Conservation (phyloP, 2,888 invertebrate genomes). For the Hydropsyche betteni region DNA sequence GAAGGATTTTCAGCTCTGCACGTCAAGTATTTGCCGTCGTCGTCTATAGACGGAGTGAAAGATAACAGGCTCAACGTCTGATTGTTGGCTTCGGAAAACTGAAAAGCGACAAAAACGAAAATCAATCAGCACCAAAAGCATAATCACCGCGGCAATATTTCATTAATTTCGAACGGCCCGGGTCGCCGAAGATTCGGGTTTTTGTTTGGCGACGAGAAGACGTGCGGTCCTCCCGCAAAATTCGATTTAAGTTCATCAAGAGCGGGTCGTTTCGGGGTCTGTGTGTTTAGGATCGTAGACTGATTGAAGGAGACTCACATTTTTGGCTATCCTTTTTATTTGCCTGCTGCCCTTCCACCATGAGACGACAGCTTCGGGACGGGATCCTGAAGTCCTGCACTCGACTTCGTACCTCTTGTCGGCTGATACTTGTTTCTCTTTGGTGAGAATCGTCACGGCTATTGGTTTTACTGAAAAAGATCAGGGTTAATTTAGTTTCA, state of each 20-base stretch:
- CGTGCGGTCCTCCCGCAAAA: background rate
- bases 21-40: slow-evolving; percentile 89
- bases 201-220: slow-evolving; percentile 8
- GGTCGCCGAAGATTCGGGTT: background rate
- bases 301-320: slow-evolving; percentile 69
- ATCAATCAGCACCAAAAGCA: background rate
- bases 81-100: slow-evolving; percentile 85
- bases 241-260: slow-evolving; percentile 30
- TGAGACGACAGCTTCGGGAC: slow-evolving; percentile 84
- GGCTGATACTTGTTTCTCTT: slow-evolving; percentile 84
- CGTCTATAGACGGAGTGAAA: slow-evolving; percentile 84
- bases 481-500: too few relatives aligned
- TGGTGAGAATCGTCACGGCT: slow-evolving; percentile 82
- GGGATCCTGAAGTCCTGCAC: slow-evolving; percentile 85
- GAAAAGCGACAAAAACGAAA: slow-evolving; percentile 54
- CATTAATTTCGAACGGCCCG: slow-evolving; percentile 11
- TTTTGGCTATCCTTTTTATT: slow-evolving; percentile 81
- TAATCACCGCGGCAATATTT: background rate
- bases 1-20: slow-evolving; percentile 89
- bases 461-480: slow-evolving; percentile 80
- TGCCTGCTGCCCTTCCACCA: slow-evolving; percentile 91
- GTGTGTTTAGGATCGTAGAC: slow-evolving; percentile 4
- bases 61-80: slow-evolving; percentile 84
- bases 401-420: slow-evolving; percentile 88
- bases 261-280: background rate